Base-by-base conservation (phyloP, 2,888 invertebrate genomes). In the Podotricha telesiphe region DNA sequence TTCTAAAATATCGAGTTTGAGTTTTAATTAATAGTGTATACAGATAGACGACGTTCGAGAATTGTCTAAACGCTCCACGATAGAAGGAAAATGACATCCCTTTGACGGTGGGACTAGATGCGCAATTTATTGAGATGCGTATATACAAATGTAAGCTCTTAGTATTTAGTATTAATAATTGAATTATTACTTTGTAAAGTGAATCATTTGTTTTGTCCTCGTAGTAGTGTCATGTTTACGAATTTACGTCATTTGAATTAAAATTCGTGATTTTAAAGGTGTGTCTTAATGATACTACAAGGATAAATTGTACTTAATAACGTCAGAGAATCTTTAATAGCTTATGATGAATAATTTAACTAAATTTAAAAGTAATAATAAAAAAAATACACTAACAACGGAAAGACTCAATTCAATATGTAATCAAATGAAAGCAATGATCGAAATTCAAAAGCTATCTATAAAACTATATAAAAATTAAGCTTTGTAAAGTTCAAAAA, bases 401-500 rank as follows among this genome's bases (percentile, higher is more conserved):
- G n/a, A 42, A 42, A 42, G 13, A 42, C 37, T 7, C 8, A 37
- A 1, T 37, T 17, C 0, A 53, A 28, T 28, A 28, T 6, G 3
- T 4, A 28, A 28, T 34, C n/a, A 8, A 53, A 53, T 34, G n/a
- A 34, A 34, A 34, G 22, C 22, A 53, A 8, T 28, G 10, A 17
- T 34, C n/a, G 76, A 77, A 58, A 50, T 50, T 50, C 76, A 77
- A 78, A 79, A 74, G 59, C 11, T n/a, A 28, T 59, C n/a, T 11
- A 59, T 8, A 15, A 50, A 62, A 15, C 19, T 50, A 40, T 48
- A 64, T 55, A 72, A 70, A 69, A 66, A 69, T 45, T 56, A 65
- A 53, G 56, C 68, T 67, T 68, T 65, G 58, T 68, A 68, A 65
- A 69, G 56, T 65, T 65, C 42, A 67, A 67, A 61, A 67, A 82